Evolutionary conservation across 1,140 invertebrate genomes (phyloP).

Genomic region (Pectinophora gossypiella): DNA sequence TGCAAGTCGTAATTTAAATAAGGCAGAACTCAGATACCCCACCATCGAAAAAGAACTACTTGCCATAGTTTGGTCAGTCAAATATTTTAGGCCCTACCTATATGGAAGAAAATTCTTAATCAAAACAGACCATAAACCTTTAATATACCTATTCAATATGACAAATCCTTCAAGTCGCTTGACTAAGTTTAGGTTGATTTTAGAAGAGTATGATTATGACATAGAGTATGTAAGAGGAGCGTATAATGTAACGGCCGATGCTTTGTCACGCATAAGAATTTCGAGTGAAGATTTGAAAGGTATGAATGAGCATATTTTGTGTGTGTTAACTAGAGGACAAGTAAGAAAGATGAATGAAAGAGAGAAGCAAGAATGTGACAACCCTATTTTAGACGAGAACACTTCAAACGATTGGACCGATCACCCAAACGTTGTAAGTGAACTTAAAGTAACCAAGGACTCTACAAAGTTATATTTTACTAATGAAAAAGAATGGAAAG

Average conservation of each 20-base stretch:
- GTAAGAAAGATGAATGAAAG: not conserved
- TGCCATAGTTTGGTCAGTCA: not conserved
- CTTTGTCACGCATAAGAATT: slow-evolving; percentile 11
- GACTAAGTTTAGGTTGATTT: slow-evolving; percentile 9
- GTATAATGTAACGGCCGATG: slow-evolving; percentile 21
- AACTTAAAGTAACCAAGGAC: too few species aligned
- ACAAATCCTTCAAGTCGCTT: too few species aligned
- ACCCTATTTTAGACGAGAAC: too few species aligned
- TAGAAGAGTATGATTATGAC: slow-evolving; percentile 15
- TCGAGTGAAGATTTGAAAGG: slow-evolving; percentile 6
- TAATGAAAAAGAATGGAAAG: too few species aligned
- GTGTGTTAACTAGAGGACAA: not conserved
- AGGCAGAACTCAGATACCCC: not conserved
- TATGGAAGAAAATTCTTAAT: not conserved
- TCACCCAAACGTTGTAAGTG: slow-evolving; percentile 5
- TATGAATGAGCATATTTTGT: slow-evolving; percentile 4
- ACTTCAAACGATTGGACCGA: not conserved
- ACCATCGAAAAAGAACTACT: not conserved
- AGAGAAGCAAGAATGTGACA: not conserved
- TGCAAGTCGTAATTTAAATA: not conserved
- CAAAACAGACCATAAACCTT: not conserved
- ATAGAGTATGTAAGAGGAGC: slow-evolving; percentile 20
- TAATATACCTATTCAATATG: not conserved
- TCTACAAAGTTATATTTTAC: too few species aligned
- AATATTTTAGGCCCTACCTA: not conserved